These are phyloP conservation scores for Pimephales promelas DNA, from an alignment of 2,113 vertebrate species.

Conservation along the genomic window DNA sequence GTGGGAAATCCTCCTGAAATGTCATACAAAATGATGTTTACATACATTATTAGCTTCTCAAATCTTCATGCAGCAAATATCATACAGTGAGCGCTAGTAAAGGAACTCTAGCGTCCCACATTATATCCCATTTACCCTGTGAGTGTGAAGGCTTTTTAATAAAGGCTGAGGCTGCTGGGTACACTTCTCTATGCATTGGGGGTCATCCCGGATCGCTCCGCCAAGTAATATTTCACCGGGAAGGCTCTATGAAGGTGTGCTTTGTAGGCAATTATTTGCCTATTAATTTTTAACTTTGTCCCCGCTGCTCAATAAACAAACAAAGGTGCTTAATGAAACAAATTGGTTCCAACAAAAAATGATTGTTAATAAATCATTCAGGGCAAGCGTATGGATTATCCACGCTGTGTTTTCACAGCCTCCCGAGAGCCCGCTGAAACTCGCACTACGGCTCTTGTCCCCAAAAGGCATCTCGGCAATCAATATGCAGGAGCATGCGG, in stretches of 20 bases:
- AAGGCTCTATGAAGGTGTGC: slow-evolving; percentile 52
- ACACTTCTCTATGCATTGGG: slow-evolving; percentile 45
- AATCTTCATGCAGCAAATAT: neutral
- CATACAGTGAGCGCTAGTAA: neutral
- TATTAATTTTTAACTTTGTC: slow-evolving; percentile 72
- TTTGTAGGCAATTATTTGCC: slow-evolving; percentile 74
- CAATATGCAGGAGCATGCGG: slow-evolving; percentile 64
- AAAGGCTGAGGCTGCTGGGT: slow-evolving; percentile 48
- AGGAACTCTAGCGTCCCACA: neutral
- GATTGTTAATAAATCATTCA: slow-evolving; percentile 72
- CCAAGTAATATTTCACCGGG: slow-evolving; percentile 61
- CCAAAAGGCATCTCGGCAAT: slow-evolving; percentile 63
- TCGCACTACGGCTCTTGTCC: slow-evolving; percentile 50
- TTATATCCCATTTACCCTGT: slow-evolving; percentile 50
- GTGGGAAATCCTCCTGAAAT: neutral
- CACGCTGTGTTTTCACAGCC: slow-evolving; percentile 58
- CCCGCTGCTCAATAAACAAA: slow-evolving; percentile 72
- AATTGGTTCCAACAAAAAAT: slow-evolving; percentile 68
- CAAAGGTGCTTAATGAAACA: slow-evolving; percentile 69
- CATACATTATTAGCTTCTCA: slow-evolving; percentile 2
- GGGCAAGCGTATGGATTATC: slow-evolving; percentile 66
- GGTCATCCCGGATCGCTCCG: slow-evolving; percentile 54
- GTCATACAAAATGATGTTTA: neutral
- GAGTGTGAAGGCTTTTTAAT: slow-evolving; percentile 60
- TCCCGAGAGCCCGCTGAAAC: slow-evolving; percentile 60